Percentiles rank a stretch among this genome's conserved stretches.
Conservation (phyloP, 2,888 invertebrate species). For the Tridacna gigas region DNA sequence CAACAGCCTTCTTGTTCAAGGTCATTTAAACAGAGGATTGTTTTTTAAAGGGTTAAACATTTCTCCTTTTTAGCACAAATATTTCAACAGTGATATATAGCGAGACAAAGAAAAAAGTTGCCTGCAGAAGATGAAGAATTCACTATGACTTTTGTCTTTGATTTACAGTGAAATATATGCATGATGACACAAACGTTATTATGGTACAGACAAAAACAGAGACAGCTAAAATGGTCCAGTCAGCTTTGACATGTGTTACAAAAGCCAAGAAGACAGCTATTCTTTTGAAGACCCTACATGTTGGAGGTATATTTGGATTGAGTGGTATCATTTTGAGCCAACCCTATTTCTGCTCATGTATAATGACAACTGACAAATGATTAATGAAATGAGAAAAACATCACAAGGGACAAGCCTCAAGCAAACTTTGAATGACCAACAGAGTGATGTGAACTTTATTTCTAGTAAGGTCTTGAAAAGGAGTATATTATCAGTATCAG, state of each 20-base stretch:
- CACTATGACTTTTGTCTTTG: too few relatives aligned
- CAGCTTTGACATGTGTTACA: slow-evolving; percentile 69
- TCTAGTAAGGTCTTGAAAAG: neutral
- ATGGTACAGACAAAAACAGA: slow-evolving; percentile 69
- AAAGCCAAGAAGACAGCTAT: slow-evolving; percentile 64
- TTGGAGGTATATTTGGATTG: slow-evolving; percentile 66
- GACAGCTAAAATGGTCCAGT: slow-evolving; percentile 67
- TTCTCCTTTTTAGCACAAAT: neutral
- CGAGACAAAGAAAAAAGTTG: neutral
- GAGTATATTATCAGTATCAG: too few relatives aligned
- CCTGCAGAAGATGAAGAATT: neutral
- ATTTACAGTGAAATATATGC: slow-evolving; percentile 73
- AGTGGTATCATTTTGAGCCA: neutral
- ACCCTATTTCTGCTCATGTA: neutral
- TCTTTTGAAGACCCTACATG: slow-evolving; percentile 71
- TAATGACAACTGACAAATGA: neutral
- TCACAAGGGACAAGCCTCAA: too few relatives aligned
- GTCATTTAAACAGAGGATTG: neutral
- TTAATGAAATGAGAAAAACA: neutral
- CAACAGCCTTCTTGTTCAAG: neutral
- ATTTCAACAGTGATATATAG: neutral
- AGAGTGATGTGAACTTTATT: neutral
- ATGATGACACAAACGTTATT: slow-evolving; percentile 67
- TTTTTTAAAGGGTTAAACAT: neutral
- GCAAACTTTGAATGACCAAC: neutral